These are phyloP conservation scores for Ophioderma brevispina DNA, from an alignment of 35 echinoderm and acorn worm genomes.

Conservation along the genomic window DNA sequence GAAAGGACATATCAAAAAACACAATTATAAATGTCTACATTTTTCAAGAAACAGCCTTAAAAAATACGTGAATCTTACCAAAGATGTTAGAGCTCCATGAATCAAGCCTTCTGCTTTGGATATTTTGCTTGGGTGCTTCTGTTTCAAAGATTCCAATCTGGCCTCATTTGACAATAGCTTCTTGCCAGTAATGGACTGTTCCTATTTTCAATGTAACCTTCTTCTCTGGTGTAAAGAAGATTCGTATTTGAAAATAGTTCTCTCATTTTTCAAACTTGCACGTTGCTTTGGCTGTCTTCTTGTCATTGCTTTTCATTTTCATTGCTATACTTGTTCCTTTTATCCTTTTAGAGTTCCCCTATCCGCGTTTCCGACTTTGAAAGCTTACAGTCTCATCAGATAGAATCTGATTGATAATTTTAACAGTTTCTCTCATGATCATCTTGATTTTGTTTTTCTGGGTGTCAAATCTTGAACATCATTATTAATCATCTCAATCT, in stretches of 20 bases:
- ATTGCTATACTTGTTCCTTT: neutral
- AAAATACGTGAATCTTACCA: conserved; percentile 57
- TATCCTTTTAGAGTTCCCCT: neutral
- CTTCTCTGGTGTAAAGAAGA: neutral
- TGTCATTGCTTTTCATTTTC: neutral
- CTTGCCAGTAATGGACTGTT: neutral
- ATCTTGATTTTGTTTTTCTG: no score
- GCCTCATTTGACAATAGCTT: conserved; percentile 64
- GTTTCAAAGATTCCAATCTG: conserved; percentile 65
- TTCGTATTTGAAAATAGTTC: neutral
- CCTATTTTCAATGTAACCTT: neutral
- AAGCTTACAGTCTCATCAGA: neutral
- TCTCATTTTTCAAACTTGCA: neutral
- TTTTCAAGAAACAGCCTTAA: neutral
- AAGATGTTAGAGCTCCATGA: conserved; percentile 55
- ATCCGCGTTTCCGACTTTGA: neutral
- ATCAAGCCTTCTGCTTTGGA: conserved; percentile 65
- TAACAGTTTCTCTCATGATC: neutral
- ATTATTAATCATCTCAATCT: neutral
- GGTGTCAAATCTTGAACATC: neutral
- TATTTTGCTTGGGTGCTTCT: conserved; percentile 39
- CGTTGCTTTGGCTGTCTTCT: neutral
- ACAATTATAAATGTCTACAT: neutral
- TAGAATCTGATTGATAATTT: neutral
- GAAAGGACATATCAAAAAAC: neutral